phyloP scores from a whole-genome alignment of 2,113 vertebrate species.

The Sus scrofa region DNA sequence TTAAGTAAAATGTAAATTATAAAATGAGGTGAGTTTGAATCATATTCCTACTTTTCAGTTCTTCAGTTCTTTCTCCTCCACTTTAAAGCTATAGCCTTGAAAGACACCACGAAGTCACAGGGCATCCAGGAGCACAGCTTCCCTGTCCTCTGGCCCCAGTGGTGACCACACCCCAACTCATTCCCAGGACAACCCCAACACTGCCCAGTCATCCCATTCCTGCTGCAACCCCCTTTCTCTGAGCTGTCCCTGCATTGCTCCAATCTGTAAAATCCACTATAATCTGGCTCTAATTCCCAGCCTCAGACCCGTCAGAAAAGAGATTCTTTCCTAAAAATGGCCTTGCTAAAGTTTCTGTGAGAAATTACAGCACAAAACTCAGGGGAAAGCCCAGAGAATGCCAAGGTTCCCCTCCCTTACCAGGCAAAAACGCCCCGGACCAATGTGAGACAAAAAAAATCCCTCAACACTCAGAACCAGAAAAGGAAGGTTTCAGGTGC shows the following conservation, averaged over 20 bases:
- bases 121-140: no score
- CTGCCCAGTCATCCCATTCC: neutral
- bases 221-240: rapidly evolving
- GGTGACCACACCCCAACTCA: neutral
- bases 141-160: neutral
- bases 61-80: neutral
- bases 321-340: neutral
- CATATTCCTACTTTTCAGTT: neutral
- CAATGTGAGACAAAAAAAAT: rapidly evolving
- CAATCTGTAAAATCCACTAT: neutral
- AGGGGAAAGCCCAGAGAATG: neutral
- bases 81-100: neutral
- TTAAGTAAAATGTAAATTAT: neutral
- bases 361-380: neutral
- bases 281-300: neutral
- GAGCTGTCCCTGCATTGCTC: neutral
- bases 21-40: neutral
- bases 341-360: neutral
- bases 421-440: no score
- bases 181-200: neutral
- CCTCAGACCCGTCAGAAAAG: neutral
- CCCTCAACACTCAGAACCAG: neutral
- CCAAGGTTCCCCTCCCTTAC: neutral
- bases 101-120: neutral
- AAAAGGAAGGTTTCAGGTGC: neutral